Evolutionary conservation across 2,113 vertebrate species (phyloP).

Genomic region (Hypomesus transpacificus): DNA sequence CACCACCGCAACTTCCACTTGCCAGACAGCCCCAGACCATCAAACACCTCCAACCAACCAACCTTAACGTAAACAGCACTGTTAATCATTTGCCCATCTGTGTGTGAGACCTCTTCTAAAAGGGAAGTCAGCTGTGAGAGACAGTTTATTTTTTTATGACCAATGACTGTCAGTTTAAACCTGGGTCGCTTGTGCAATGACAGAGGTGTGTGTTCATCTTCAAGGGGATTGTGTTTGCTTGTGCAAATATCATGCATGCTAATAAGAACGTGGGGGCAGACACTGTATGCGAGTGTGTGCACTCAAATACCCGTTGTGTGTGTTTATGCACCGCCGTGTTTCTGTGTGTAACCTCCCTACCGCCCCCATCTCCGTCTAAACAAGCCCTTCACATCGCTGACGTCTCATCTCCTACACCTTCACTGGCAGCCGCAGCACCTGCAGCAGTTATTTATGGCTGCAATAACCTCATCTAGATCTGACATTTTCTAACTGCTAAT

Average conservation of each 20-base stretch:
- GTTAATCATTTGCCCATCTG: slow-evolving; percentile 1
- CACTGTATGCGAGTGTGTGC: too few species aligned
- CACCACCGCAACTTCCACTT: background rate
- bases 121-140: background rate
- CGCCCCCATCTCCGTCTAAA: background rate
- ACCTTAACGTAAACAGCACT: background rate
- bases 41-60: background rate
- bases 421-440: background rate
- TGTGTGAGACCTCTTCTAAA: background rate
- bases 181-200: too few species aligned
- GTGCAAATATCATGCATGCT: too few species aligned
- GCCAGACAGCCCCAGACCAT: background rate
- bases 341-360: background rate
- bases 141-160: background rate
- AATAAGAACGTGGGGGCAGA: too few species aligned
- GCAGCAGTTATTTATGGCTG: background rate
- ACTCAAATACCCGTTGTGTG: too few species aligned
- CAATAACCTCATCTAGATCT: background rate
- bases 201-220: background rate
- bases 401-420: background rate
- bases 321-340: background rate
- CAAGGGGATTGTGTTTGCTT: too few species aligned
- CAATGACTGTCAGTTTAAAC: too few species aligned
- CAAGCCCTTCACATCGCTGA: background rate
- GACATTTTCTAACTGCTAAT: slow-evolving; percentile 2